Percentiles rank a stretch among this genome's conserved stretches.
These are phyloP conservation scores for Callipepla californica DNA, from an alignment of 2,113 vertebrate genomes.

Conservation along the genomic window DNA sequence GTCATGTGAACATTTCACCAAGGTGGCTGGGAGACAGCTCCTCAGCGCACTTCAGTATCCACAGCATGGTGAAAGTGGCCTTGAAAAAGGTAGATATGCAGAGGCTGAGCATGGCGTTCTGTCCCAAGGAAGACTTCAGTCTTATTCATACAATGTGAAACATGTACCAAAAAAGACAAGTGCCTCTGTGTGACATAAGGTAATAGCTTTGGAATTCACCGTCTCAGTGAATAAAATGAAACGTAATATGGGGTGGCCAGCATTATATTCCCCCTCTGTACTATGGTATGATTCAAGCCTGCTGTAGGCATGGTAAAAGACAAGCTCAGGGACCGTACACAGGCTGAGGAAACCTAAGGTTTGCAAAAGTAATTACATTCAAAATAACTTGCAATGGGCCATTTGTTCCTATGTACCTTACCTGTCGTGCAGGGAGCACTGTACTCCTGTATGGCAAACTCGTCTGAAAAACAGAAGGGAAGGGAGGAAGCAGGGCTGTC, in stretches of 20 bases:
- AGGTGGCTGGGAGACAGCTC: not conserved
- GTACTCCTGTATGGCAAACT: constrained; percentile 68
- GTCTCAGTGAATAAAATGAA: not conserved
- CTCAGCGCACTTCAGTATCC: not conserved
- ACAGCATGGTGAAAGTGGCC: not conserved
- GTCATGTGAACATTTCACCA: not conserved
- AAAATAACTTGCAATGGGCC: not conserved
- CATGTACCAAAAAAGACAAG: not conserved
- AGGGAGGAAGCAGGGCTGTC: not conserved
- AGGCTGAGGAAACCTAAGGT: not conserved
- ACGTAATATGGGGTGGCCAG: not conserved
- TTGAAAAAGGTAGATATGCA: not conserved
- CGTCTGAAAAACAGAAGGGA: constrained; percentile 56
- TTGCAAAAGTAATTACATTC: not conserved
- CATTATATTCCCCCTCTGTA: not conserved
- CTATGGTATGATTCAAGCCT: not conserved
- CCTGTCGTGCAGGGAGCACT: constrained; percentile 64
- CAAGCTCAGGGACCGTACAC: fast-evolving
- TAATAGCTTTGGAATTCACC: not conserved
- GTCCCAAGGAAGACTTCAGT: not conserved
- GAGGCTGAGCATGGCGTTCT: not conserved
- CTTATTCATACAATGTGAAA: not conserved
- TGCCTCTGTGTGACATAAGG: not conserved
- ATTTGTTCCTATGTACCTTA: not conserved
- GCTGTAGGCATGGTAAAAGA: fast-evolving